Evolutionary conservation across 2,888 invertebrate species (phyloP).

Genomic region (Coelopa pilipes): DNA sequence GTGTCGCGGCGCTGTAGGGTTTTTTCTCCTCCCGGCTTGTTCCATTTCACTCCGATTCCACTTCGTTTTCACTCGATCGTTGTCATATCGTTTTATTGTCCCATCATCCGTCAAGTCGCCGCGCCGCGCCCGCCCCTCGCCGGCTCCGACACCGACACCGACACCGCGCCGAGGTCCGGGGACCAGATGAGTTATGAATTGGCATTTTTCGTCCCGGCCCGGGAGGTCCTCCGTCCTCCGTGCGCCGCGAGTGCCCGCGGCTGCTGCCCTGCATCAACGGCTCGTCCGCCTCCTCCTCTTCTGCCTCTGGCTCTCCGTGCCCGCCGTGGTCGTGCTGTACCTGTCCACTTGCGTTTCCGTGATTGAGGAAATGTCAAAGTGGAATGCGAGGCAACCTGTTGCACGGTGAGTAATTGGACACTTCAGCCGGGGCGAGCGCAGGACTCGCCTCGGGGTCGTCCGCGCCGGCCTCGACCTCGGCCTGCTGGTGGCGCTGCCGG

Average conservation of each 20-base stretch:
- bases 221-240: slow-evolving; percentile 26
- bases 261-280: background rate
- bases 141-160: too few species aligned
- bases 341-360: slow-evolving; percentile 11
- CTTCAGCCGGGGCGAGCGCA: background rate
- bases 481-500: background rate
- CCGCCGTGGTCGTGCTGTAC: slow-evolving; percentile 21
- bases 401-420: slow-evolving; percentile 35
- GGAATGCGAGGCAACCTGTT: slow-evolving; percentile 32
- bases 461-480: too few species aligned
- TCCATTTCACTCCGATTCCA: slow-evolving; percentile 16
- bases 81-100: slow-evolving; percentile 48
- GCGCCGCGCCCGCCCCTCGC: background rate
- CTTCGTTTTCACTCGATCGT: slow-evolving; percentile 38
- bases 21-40: background rate
- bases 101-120: slow-evolving; percentile 48
- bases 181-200: slow-evolving; percentile 25
- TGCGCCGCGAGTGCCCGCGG: background rate
- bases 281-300: background rate
- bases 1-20: background rate
- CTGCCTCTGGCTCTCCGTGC: slow-evolving; percentile 28
- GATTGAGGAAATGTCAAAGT: slow-evolving; percentile 32
- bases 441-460: too few species aligned
- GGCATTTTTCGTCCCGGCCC: slow-evolving; percentile 28
- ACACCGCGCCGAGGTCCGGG: too few species aligned